Evolutionary conservation across 2,113 vertebrate genomes (phyloP), one percentile per base, ranked within the genome.

Genomic region (Pygoscelis adeliae): DNA sequence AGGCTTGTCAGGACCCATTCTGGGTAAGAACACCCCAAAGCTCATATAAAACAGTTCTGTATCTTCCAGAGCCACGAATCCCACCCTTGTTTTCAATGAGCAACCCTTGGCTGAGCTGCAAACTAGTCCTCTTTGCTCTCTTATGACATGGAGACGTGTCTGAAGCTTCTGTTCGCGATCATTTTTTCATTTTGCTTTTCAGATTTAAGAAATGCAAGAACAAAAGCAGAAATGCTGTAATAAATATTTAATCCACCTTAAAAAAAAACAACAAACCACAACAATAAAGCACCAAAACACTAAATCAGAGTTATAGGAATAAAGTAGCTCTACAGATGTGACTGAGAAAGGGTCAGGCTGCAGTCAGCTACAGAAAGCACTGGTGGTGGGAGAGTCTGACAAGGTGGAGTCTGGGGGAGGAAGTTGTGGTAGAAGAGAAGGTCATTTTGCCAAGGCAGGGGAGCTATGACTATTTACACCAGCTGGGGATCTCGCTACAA

Each of bases 401-500:
- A 44, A 29, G 13, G 61, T 74, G 42, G 40, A 89, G 66, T 47
- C 77, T 77, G 94, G 78, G 46, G 91, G 89, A 91, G 89, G 94
- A 79, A 86, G 74, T n/a, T 85, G 58, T 40, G 79, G 42, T 36
- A n/a, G 30, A 56, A 79, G 71, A 95, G 83, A 95, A 97, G 89
- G 89, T 91, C 66, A 73, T 66, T 87, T 77, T 27, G 16, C 38
- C 22, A 62, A 92, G 38, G n/a, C 65, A 84, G 44, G 19, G 34
- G 15, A 83, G 56, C n/a, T 58, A 34, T 84, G 63, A 78, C 71
- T 90, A 25, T 83, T 79, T 91, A 47, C 46, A 80, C 17, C 53
- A 73, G 16, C n/a, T 85, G 66, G 90, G 46, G 46, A 53, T 80
- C 63, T 94, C 40, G 17, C 38, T 95, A 27, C 66, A 85, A 79